These are phyloP conservation scores for Austrolebias charrua DNA, from an alignment of 2,797 vertebrate species.

Conservation along the genomic window DNA sequence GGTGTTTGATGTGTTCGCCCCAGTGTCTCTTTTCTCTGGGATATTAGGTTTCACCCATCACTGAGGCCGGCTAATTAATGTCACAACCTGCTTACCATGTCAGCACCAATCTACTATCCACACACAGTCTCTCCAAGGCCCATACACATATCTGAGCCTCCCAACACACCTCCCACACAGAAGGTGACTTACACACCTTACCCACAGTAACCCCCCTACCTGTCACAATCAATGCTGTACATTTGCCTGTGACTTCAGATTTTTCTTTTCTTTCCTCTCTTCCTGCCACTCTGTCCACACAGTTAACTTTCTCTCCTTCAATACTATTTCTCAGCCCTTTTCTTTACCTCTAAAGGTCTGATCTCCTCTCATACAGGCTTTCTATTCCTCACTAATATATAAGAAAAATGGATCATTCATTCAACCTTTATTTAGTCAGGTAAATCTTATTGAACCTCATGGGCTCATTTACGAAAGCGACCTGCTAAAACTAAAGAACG, in stretches of 20 bases:
- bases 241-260: constrained; percentile 30
- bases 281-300: constrained; percentile 47
- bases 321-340: neutral
- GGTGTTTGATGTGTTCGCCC: constrained; percentile 53
- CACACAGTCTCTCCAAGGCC: constrained; percentile 11
- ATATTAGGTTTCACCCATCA: constrained; percentile 68
- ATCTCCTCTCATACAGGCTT: constrained; percentile 7
- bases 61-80: constrained; percentile 71
- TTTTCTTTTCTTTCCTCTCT: constrained; percentile 22
- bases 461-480: too few relatives aligned
- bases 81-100: constrained; percentile 73
- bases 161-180: constrained; percentile 16
- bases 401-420: too few relatives aligned
- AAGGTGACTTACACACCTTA: constrained; percentile 7
- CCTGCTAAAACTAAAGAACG: too few relatives aligned
- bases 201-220: constrained; percentile 28
- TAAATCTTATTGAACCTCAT: too few relatives aligned
- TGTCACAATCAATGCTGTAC: constrained; percentile 63
- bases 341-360: constrained; percentile 25
- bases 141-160: constrained; percentile 24
- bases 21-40: constrained; percentile 62
- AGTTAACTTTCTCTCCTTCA: constrained; percentile 23
- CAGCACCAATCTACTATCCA: constrained; percentile 64
- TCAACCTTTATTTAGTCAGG: too few relatives aligned
- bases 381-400: too few relatives aligned